Base-by-base conservation (phyloP, 2,113 vertebrate genomes). In the Agapornis roseicollis region DNA sequence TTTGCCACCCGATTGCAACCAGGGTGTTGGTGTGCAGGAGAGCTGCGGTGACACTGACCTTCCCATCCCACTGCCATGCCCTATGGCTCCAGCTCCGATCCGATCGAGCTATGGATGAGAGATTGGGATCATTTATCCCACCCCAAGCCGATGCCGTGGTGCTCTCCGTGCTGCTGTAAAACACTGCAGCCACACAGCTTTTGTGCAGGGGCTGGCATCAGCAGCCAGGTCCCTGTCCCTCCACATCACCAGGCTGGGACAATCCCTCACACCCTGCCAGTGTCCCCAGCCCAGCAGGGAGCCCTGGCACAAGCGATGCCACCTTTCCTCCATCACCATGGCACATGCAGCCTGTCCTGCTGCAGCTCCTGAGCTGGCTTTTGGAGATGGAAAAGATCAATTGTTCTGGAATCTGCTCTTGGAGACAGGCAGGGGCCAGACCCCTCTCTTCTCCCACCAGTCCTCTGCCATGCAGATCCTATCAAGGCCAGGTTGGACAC, bases 1-100 rank as follows among this genome's bases (percentile, higher is more conserved):
- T 91, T 63, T 58, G 35, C 37, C 12, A 13, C n/a, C 47, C 19
- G 25, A 28, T 60, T 10, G 4, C 35, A 11, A 3, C 7, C 56
- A 19, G 87, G 50, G 29, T 1, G 0, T 2, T 0, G 2, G 29
- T 0, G 16, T 1, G 5, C 0, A 25, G 46, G 23, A 60, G 22
- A 61, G 25, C 66, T 56, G 66, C 1, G 6, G n/a, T 1, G 25
- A 9, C 28, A 9, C 23, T 27, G 72, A 60, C 72, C 55, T 49
- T 44, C 46, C 60, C 29, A 1, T 37, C 88, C 4, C 0, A 1
- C 53, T 37, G 55, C 24, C 6, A 0, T 16, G 29, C 35, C 13
- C 72, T 2, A 0, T 0, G 0, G 35, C 19, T 52, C 83, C 70
- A 3, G 49, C 4, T 69, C 2, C 2, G 53, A 31, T 16, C 49